Evolutionary conservation across 1,140 invertebrate species (phyloP).

Genomic region (Akabosia matsudoensis): DNA sequence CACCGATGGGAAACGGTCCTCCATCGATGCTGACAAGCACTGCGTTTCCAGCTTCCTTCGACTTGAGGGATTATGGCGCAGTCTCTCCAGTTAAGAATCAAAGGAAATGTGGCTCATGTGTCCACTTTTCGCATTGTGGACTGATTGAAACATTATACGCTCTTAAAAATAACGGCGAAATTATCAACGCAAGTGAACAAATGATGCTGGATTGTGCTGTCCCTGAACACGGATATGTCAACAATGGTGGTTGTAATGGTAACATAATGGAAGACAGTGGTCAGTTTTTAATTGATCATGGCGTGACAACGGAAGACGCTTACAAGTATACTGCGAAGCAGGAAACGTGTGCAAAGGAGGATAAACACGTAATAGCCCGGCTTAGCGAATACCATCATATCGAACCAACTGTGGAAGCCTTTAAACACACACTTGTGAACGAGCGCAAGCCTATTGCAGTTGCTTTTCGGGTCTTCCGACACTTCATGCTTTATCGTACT

Average conservation of each 20-base stretch:
- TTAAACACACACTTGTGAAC: conserved; percentile 1
- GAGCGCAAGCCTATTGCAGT: conserved; percentile 16
- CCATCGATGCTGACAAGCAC: no score
- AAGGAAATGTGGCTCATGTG: conserved; percentile 17
- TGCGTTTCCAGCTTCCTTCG: background rate
- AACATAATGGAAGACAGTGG: conserved; percentile 19
- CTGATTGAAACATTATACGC: conserved; percentile 9
- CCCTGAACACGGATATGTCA: background rate
- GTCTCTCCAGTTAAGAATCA: conserved; percentile 26
- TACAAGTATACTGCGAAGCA: conserved; percentile 9
- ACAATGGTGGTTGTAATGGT: conserved; percentile 16
- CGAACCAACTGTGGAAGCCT: conserved; percentile 6
- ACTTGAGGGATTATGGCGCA: conserved; percentile 11
- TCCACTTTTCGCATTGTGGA: conserved; percentile 7
- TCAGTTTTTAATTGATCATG: conserved; percentile 6
- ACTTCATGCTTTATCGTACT: conserved; percentile 6
- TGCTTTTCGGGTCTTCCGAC: conserved; percentile 3
- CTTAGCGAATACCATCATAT: background rate
- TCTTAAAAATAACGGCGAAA: conserved; percentile 16
- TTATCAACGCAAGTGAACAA: conserved; percentile 31
- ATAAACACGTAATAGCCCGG: background rate
- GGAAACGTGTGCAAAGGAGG: background rate
- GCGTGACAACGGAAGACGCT: background rate
- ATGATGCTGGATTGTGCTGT: conserved; percentile 30
- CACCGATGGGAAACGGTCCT: background rate